Base-by-base conservation (phyloP, 2,888 invertebrate species). In the Silvanus unidentatus region DNA sequence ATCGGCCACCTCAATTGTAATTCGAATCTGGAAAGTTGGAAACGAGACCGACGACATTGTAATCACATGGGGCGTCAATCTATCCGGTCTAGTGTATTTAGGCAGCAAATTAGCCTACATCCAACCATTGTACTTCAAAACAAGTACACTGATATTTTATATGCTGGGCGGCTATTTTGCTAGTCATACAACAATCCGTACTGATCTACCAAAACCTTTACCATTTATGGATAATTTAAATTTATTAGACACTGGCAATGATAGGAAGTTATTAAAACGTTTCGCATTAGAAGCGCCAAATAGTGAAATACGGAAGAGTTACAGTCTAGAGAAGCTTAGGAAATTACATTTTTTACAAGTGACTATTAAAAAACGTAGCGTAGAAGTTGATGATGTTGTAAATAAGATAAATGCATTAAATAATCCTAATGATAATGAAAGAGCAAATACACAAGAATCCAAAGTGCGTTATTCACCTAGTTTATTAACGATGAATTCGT, bases 101-200 rank as follows among this genome's bases (percentile, higher is more conserved):
- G 84, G 86, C 39, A 80, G 81, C 39, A 82, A 83, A 65, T 68
- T 84, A 44, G 74, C 80, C 9, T 78, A 78, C 55, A 79, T 83
- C 61, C 79, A 82, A 34, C 81, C 84, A 2, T 77, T 77, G 43
- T 77, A 81, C 58, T 82, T 88, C 57, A 78, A 78, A 64, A 74
- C 78, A 38, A 83, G 88, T 66, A 82, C 88, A 36, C 72, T 92
- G 57, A 82, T 95, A 58, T 90, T 95, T 70, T 85, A 88, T 73
- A 82, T 94, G 78, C 86, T 86, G 50, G 91, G 90, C 29, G 92
- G 92, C 2, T 88, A 82, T 62, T 95, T 93, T 66, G 86, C 87
- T 30, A 76, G 77, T 53, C 67, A 72, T 12, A 71, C 73, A 55
- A 74, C 73, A 50, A 66, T 75, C 43, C 54, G 66, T 32, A 65